Conservation (phyloP, 2,797 vertebrate genomes). For the Spatula versicolor region DNA sequence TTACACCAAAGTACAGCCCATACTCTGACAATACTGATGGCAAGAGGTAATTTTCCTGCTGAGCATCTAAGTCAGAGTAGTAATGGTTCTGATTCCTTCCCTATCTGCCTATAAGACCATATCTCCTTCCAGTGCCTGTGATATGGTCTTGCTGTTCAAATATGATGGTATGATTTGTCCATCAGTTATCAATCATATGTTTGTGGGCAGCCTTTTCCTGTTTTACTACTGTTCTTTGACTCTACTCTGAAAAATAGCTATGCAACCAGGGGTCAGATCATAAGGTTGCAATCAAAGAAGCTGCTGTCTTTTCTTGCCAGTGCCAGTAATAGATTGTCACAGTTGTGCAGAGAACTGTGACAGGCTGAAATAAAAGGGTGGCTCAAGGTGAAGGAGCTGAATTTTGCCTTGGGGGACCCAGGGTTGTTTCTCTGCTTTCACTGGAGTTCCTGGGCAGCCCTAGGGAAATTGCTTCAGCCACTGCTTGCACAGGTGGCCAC, state of each 20-base stretch:
- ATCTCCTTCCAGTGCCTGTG: too few relatives aligned
- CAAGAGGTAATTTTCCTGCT: neutral
- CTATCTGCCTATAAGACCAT: neutral
- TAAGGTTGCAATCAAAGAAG: neutral
- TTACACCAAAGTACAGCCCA: fast-evolving
- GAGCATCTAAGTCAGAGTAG: neutral
- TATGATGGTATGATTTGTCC: neutral
- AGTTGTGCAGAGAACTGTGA: neutral
- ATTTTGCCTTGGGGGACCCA: neutral
- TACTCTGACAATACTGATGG: neutral
- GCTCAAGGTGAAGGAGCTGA: neutral
- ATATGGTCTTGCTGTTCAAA: neutral
- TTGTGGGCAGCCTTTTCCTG: neutral
- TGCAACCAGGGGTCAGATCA: neutral
- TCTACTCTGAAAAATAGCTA: neutral
- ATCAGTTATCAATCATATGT: neutral
- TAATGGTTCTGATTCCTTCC: neutral
- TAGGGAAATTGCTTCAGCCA: neutral
- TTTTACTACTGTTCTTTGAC: neutral
- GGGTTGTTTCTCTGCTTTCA: neutral
- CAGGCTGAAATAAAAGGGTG: neutral
- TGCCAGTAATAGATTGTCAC: neutral
- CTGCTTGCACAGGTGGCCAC: neutral
- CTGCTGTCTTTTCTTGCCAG: neutral
- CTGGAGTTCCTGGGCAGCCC: neutral